Base-by-base conservation (phyloP, 2,888 invertebrate genomes). In the Teleiodes luculella region DNA sequence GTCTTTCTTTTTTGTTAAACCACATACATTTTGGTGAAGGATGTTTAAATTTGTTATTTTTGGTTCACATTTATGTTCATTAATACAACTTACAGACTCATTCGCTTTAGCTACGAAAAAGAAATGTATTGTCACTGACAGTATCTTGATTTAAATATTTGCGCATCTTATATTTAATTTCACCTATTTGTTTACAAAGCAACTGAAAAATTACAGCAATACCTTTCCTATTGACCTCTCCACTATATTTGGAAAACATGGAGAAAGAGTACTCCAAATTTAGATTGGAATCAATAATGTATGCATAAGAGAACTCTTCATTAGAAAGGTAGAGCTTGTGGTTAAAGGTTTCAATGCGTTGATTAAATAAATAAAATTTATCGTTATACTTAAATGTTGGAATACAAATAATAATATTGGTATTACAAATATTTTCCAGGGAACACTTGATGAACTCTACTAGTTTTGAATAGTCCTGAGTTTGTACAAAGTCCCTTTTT, bases 21-120 rank as follows among this genome's bases (percentile, higher is more conserved):
- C 51, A 43, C 51, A 52, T 3, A 52, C 43, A 41, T 52, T 52
- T 41, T 52, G 51, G 7, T 41, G 33, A 7, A 31, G 31, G 3
- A 41, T 43, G 18, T 33, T 37, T 10, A 49, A 33, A 6, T 33
- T 8, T 33, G 33, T 2, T 5, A 11, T 33, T 33, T 8, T 2
- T 11, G 8, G 2, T 8, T 3, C 8, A 33, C 24, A 24, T 3
- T 24, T 24, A 4, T 24, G 3, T 24, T 24, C 24, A 24, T 24
- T 24, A 24, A 24, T 24, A 24, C 24, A 24, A 3, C 6, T 24
- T 6, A 24, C 24, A 4, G 24, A n/a, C n/a, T 24, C 24, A 24
- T 3, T 24, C 6, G 24, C 24, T 3, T 24, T 24, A 33, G 33
- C 10, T n/a, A 33, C 33, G 33, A 33, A 33, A 33, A 33, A 33